phyloP scores from a whole-genome alignment of 2,888 invertebrate genomes.

The Dasypogon diadema region DNA sequence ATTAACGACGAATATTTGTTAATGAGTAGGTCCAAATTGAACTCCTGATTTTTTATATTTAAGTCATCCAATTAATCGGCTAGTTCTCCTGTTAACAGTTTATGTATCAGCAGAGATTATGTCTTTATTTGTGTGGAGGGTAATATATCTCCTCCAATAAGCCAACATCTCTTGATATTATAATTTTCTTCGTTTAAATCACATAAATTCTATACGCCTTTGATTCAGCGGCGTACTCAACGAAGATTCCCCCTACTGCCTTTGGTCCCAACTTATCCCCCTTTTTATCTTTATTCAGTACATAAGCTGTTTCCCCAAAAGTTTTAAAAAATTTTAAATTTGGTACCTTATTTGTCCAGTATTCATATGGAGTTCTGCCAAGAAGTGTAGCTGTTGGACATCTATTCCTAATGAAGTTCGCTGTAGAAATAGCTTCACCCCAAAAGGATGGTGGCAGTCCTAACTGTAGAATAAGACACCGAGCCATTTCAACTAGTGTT shows the following conservation, averaged over 20 bases:
- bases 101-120: background rate
- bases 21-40: too few relatives aligned
- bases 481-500: conserved; percentile 56
- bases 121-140: background rate
- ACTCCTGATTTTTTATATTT: too few relatives aligned
- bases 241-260: background rate
- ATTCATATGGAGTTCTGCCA: conserved; percentile 57
- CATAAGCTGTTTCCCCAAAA: conserved; percentile 4
- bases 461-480: conserved; percentile 59
- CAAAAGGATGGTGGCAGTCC: conserved; percentile 57
- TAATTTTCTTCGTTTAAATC: background rate
- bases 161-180: background rate
- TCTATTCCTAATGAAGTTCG: conserved; percentile 53
- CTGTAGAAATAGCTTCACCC: conserved; percentile 53
- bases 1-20: too few relatives aligned
- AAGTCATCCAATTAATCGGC: background rate
- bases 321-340: background rate
- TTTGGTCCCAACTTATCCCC: conserved; percentile 40
- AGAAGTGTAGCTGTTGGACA: conserved; percentile 47
- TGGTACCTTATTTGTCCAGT: conserved; percentile 29
- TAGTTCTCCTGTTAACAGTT: background rate
- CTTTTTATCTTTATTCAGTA: conserved; percentile 43
- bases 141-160: background rate
- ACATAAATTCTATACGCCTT: background rate
- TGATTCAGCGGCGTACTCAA: background rate